phyloP scores from a whole-genome alignment of 2,888 invertebrate genomes.

The Pharmacophagus antenor region DNA sequence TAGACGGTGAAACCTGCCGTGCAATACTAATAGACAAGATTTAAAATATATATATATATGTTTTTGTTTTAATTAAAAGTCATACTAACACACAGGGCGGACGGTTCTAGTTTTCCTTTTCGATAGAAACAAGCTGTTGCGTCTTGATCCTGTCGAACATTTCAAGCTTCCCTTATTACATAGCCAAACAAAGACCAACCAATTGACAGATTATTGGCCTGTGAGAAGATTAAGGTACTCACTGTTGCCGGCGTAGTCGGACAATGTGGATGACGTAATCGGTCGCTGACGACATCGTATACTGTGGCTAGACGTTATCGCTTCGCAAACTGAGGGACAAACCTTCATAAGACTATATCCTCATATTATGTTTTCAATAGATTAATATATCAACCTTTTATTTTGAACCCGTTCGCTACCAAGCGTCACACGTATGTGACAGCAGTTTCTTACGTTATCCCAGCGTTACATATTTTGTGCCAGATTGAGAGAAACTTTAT shows the following conservation, averaged over 20 bases:
- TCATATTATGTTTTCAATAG: background rate
- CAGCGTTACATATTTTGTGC: no score
- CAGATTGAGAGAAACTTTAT: no score
- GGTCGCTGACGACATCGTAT: background rate
- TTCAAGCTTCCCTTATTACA: background rate
- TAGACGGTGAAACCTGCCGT: no score
- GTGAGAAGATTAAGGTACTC: background rate
- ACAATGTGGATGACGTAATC: background rate
- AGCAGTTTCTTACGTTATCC: no score
- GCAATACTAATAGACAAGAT: no score
- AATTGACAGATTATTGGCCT: background rate
- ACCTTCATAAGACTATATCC: background rate
- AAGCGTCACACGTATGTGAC: no score
- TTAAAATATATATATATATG: no score
- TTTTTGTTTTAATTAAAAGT: background rate
- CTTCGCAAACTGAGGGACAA: constrained; percentile 39
- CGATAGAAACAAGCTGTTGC: background rate
- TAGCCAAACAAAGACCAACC: background rate
- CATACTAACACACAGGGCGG: background rate
- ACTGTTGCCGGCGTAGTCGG: background rate
- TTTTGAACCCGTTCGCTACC: no score
- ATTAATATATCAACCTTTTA: no score
- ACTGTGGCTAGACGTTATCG: constrained; percentile 38
- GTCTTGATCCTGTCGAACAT: background rate
- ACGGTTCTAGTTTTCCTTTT: background rate